Evolutionary conservation across 2,113 vertebrate species (phyloP), one percentile per base, ranked within the genome.

Genomic region (Phainopepla nitens): DNA sequence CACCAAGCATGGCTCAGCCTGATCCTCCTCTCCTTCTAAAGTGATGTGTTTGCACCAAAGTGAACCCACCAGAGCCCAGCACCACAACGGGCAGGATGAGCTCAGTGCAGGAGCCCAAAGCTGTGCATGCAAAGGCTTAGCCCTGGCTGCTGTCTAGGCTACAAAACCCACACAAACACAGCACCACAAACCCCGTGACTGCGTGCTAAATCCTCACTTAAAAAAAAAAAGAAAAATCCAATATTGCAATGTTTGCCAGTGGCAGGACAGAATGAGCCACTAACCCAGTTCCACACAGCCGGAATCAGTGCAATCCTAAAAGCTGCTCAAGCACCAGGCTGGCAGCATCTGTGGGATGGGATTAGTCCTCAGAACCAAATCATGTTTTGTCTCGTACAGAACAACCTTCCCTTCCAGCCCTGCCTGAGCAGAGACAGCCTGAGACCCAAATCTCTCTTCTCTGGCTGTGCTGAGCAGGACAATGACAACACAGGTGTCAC

Each of bases 341-440:
- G 84, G 73, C 72, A 82, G 49, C 81, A 53, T 83, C 77, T 90
- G 78, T 33, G 60, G 88, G 50, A 15, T 70, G 82, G 62, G 90
- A 91, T 94, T 90, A 64, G 56, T 65, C 51, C 75, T 82, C 71
- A 20, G 82, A 47, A 81, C 24, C 51, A 42, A 80, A 77, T 2
- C 0, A 1, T 44, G 33, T 33, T 79, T 15, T 54, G 17, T 50
- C 23, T 90, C 0, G 0, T 20, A 10, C 27, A 61, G 22, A 69
- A 11, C 33, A 7, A 2, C 27, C 13, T 56, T 25, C 19, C 42
- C 54, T 60, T 23, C 41, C 69, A 39, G 36, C 49, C 16, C 9
- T 2, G 22, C 62, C 56, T 20, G 58, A 68, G 56, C 60, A 41
- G 41, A 7, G 41, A 22, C 69, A 31, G 54, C 31, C 75, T 45